These are phyloP conservation scores for Nibea albiflora DNA, from an alignment of 2,113 vertebrate genomes.

Conservation along the genomic window DNA sequence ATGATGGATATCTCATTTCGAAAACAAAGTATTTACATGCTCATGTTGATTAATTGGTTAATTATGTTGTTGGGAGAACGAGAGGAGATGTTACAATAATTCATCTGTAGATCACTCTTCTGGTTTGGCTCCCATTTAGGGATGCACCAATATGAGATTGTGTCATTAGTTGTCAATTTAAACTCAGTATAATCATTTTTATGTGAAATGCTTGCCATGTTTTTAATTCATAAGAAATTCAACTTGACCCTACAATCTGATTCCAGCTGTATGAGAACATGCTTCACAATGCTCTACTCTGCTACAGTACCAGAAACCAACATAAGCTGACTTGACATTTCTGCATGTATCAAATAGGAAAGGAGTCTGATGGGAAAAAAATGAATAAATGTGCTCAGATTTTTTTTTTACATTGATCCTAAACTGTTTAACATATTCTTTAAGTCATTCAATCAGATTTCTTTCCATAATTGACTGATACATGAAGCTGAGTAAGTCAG, in stretches of 20 bases:
- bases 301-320: not conserved
- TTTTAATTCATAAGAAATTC: not conserved
- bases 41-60: constrained; percentile 35
- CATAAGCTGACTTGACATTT: not conserved
- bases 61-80: constrained; percentile 38
- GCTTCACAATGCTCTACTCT: not conserved
- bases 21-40: constrained; percentile 46
- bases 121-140: constrained; percentile 48
- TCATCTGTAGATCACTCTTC: constrained; percentile 51
- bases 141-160: constrained; percentile 48
- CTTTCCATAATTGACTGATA: constrained; percentile 20
- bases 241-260: not conserved
- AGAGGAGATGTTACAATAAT: constrained; percentile 29
- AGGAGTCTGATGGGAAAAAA: constrained; percentile 6
- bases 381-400: not conserved
- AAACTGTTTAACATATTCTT: not conserved
- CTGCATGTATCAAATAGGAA: constrained; percentile 4
- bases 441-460: constrained; percentile 2
- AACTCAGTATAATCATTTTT: not conserved
- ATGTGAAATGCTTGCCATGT: constrained; percentile 12
- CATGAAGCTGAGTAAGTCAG: not conserved
- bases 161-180: constrained; percentile 8
- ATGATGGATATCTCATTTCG: constrained; percentile 42
- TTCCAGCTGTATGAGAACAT: constrained; percentile 3
- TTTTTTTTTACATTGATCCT: not conserved